A percentile compares a stretch with the other conserved stretches of the same genome.
phyloP scores from a whole-genome alignment of 2,797 vertebrate species.

The Pipistrellus pipistrellus region DNA sequence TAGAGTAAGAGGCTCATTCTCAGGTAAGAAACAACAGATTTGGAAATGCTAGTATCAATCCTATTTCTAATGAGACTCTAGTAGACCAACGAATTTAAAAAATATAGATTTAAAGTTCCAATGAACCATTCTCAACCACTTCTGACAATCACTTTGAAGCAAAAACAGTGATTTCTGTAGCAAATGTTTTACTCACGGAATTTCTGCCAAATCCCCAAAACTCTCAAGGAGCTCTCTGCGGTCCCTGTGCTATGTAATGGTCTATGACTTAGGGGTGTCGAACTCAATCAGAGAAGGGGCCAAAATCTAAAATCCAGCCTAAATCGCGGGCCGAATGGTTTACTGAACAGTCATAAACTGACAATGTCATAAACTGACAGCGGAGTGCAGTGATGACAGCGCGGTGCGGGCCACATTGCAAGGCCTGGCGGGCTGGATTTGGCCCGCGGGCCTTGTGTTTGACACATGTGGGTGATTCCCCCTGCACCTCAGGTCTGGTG shows the following conservation, averaged over 20 bases:
- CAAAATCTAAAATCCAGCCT: too few species aligned
- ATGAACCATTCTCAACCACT: not conserved
- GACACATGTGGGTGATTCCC: too few species aligned
- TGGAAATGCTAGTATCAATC: not conserved
- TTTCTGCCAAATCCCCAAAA: not conserved
- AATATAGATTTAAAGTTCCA: not conserved
- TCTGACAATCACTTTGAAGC: not conserved
- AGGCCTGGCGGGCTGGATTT: too few species aligned
- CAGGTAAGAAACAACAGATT: not conserved
- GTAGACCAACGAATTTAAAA: conserved; percentile 26
- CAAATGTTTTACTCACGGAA: not conserved
- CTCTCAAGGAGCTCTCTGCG: not conserved
- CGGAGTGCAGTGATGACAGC: too few species aligned
- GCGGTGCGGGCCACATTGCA: too few species aligned
- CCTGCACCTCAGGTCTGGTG: not conserved
- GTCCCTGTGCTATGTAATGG: not conserved
- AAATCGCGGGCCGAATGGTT: too few species aligned
- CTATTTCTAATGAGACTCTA: not conserved
- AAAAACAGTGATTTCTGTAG: not conserved
- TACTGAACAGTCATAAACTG: too few species aligned
- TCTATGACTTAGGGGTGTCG: too few species aligned
- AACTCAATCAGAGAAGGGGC: too few species aligned
- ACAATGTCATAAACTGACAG: too few species aligned
- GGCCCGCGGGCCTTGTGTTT: too few species aligned
- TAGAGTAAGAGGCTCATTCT: not conserved